These are phyloP conservation scores for Hemicentrotus pulcherrimus DNA, from an alignment of 35 echinoderm and acorn worm species.

Conservation along the genomic window DNA sequence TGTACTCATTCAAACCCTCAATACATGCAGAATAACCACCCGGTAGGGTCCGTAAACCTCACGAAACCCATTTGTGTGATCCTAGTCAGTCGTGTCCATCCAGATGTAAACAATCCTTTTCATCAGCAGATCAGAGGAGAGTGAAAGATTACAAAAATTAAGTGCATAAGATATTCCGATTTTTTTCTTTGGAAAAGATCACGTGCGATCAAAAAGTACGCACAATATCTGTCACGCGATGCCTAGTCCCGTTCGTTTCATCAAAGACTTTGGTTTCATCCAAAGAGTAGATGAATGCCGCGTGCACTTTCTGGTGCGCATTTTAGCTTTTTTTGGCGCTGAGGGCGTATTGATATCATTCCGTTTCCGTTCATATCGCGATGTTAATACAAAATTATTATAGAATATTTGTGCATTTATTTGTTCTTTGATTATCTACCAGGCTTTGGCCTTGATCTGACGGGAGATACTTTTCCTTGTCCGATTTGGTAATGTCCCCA, in stretches of 20 bases:
- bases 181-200: neutral
- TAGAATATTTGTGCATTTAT: no score
- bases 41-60: neutral
- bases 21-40: neutral
- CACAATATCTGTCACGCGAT: neutral
- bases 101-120: neutral
- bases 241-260: neutral
- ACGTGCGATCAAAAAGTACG: neutral
- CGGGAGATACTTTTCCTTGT: no score
- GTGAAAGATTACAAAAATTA: neutral
- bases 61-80: neutral
- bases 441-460: no score
- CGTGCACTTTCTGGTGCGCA: neutral
- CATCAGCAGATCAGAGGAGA: neutral
- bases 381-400: no score
- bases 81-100: neutral
- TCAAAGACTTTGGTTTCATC: no score
- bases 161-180: neutral
- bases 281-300: no score
- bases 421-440: no score
- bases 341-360: neutral
- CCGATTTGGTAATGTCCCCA: no score
- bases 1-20: neutral
- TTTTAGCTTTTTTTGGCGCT: neutral
- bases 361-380: no score